Percentiles rank a stretch among this genome's conserved stretches.
These are phyloP conservation scores for Sphenodon punctatus DNA, from an alignment of 2,797 vertebrate species.

Conservation along the genomic window DNA sequence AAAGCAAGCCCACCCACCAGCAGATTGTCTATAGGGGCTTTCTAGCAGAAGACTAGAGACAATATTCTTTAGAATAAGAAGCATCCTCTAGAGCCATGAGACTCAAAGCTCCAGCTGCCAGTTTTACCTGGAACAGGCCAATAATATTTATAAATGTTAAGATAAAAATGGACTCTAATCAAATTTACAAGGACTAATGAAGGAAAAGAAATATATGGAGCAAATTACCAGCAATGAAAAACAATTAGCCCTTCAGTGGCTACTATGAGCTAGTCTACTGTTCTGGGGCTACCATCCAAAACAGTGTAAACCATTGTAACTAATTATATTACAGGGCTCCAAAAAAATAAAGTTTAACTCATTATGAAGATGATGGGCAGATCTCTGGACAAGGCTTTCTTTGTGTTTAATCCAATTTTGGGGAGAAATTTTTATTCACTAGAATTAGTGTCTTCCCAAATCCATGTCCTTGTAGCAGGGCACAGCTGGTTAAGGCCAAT, in stretches of 20 bases:
- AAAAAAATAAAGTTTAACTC: conserved; percentile 19
- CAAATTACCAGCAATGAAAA: fast-evolving
- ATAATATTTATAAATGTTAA: not conserved
- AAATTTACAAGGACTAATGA: not conserved
- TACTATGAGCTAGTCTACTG: not conserved
- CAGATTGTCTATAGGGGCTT: not conserved
- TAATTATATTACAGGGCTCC: conserved; percentile 19
- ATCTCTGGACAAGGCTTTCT: conserved; percentile 35
- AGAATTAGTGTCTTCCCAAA: conserved; percentile 4
- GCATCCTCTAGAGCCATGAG: not conserved
- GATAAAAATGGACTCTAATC: not conserved
- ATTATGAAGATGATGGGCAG: conserved; percentile 22
- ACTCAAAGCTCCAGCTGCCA: fast-evolving
- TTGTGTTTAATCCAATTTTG: conserved; percentile 43
- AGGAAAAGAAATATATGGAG: fast-evolving
- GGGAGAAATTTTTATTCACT: conserved; percentile 23
- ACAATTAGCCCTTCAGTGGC: not conserved
- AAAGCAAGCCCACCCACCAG: not conserved
- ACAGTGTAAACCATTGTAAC: conserved; percentile 10
- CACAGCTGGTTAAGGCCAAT: not conserved
- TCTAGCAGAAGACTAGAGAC: not conserved
- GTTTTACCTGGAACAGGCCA: not conserved
- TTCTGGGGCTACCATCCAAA: not conserved
- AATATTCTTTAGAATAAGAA: fast-evolving
- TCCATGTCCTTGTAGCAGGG: not conserved